Base-by-base conservation (phyloP, 2,888 invertebrate species). In the Hemithea aestivaria region DNA sequence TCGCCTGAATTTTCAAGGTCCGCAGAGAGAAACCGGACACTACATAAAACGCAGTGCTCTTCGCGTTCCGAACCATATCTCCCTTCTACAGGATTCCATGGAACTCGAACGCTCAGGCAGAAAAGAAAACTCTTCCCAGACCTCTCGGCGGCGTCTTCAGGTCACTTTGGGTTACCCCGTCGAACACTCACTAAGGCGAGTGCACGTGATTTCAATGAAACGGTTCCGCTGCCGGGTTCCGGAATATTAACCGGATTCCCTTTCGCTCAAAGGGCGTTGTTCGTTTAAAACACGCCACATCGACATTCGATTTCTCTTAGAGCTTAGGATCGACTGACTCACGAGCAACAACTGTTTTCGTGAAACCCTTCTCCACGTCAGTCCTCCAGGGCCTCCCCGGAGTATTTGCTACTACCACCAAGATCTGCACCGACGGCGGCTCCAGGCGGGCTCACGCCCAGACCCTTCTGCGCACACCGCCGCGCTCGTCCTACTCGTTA, bases 371-470 rank as follows among this genome's bases (percentile, higher is more conserved):
- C 87, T 63, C 84, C 88, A 88, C 88, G 69, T 88, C 87, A 88
- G 87, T 87, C 87, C 82, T 88, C 87, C 81, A 88, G 84, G 84
- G 67, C 70, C 88, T 89, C 89, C 79, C 88, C 89, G 80, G 89
- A 89, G 88, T 91, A 90, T 90, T 91, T 91, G 90, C 90, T 90
- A 90, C 90, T 90, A 90, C 89, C 88, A 91, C 90, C 90, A 90
- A 91, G 90, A 90, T 91, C 82, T 84, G 85, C 80, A 76, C 85
- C 78, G 77, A 77, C 79, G 83, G 81, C 69, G 77, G 82, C 83
- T 84, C 83, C 81, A 81, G 57, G 77, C 77, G 61, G 77, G 77
- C 78, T 80, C 62, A 62, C 67, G 66, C 87, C 83, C 88, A 80
- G 75, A 87, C 78, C 87, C 90, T 90, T 90, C 89, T 72, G 83